These are phyloP conservation scores for Keiferia lycopersicella DNA, from an alignment of 2,888 invertebrate species.

Conservation along the genomic window DNA sequence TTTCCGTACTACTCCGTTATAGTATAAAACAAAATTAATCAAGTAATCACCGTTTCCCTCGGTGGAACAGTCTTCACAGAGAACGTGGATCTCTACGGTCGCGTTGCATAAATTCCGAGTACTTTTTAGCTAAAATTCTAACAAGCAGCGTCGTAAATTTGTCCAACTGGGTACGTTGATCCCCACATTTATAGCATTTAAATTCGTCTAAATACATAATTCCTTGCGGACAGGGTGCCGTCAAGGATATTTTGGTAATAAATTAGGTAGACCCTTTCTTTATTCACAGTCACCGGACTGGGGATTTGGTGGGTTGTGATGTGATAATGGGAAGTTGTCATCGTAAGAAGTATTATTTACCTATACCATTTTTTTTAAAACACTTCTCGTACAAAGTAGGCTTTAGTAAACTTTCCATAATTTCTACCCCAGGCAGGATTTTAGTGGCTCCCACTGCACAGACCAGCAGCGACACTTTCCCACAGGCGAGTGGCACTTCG, in stretches of 20 bases:
- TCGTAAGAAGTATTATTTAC: slow-evolving; percentile 40
- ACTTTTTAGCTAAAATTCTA: slow-evolving; percentile 1
- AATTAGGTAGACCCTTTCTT: slow-evolving; percentile 53
- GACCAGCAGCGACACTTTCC: too few species aligned
- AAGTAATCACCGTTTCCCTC: too few species aligned
- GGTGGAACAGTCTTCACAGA: too few species aligned
- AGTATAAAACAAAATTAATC: too few species aligned
- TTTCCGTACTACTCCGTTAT: too few species aligned
- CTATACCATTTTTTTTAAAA: too few species aligned
- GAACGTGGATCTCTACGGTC: too few species aligned
- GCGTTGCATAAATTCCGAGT: not conserved
- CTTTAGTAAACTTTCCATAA: too few species aligned
- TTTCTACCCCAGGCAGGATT: too few species aligned
- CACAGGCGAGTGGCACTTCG: too few species aligned
- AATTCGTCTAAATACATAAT: slow-evolving; percentile 27
- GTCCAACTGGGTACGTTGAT: slow-evolving; percentile 12
- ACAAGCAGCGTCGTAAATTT: slow-evolving; percentile 14
- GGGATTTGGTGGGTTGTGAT: slow-evolving; percentile 56
- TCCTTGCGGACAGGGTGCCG: slow-evolving; percentile 25
- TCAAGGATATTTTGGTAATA: slow-evolving; percentile 56
- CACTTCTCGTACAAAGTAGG: too few species aligned
- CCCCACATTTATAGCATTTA: slow-evolving; percentile 21
- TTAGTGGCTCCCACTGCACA: too few species aligned
- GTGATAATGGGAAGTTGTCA: slow-evolving; percentile 63
- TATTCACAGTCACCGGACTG: slow-evolving; percentile 42